A percentile compares a stretch with the other conserved stretches of the same genome.
Conservation (phyloP, 2,113 vertebrate species). For the Chloropsis cyanopogon region DNA sequence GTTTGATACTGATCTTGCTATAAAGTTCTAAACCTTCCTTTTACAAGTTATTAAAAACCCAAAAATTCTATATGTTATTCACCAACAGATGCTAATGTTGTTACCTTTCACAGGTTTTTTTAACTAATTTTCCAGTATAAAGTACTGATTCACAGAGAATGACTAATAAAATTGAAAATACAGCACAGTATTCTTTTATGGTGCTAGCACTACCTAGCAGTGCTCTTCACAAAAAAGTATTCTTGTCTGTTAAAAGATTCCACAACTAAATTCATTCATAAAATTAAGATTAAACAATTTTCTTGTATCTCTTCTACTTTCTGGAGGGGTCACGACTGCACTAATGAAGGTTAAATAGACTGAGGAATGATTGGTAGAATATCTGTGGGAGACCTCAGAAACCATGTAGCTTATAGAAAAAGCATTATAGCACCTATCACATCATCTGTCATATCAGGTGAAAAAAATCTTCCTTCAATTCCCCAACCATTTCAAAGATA, state of each 20-base stretch:
- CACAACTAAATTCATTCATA: constrained; percentile 13
- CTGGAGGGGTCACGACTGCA: neutral
- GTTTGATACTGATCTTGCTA: neutral
- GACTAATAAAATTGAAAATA: neutral
- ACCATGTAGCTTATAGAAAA: neutral
- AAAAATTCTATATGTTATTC: neutral
- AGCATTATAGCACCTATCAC: neutral
- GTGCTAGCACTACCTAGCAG: neutral
- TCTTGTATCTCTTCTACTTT: neutral
- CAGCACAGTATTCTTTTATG: neutral
- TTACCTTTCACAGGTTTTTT: neutral
- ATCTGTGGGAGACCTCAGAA: neutral
- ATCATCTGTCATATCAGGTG: neutral
- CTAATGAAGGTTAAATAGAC: constrained; percentile 33
- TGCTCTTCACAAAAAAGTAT: neutral
- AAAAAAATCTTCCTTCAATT: constrained; percentile 2
- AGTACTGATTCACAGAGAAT: neutral
- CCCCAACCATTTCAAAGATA: constrained; percentile 7
- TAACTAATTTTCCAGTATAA: neutral
- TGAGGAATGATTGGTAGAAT: neutral
- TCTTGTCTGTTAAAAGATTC: neutral
- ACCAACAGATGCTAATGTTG: neutral
- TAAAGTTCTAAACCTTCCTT: neutral
- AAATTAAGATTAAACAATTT: constrained; percentile 26
- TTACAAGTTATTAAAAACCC: neutral